A percentile compares a stretch with the other conserved stretches of the same genome.
phyloP scores from a whole-genome alignment of 2,888 invertebrate species.

The Gryllus longicercus region DNA sequence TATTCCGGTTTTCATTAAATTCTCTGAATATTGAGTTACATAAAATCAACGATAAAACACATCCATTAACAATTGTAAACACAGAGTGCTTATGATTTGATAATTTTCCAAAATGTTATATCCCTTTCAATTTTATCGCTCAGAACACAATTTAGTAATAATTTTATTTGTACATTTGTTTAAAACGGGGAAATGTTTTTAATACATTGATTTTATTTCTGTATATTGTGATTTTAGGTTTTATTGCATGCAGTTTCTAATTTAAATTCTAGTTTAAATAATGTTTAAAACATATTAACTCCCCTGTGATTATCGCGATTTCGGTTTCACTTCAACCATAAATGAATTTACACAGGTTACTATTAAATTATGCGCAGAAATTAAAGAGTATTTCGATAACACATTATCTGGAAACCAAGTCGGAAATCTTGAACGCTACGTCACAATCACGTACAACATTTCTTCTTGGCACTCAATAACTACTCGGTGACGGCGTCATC shows the following conservation, averaged over 20 bases:
- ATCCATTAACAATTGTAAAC: not conserved
- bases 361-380: not conserved
- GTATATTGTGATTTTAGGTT: not conserved
- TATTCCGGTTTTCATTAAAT: not conserved
- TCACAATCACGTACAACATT: not conserved
- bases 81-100: not conserved
- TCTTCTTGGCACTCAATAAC: not conserved
- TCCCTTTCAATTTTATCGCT: not conserved
- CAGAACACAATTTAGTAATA: slow-evolving; percentile 7
- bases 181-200: slow-evolving; percentile 1
- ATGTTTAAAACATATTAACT: slow-evolving; percentile 17
- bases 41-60: not conserved
- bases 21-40: slow-evolving; percentile 17
- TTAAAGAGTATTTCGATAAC: slow-evolving; percentile 1
- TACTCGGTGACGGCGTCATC: not conserved
- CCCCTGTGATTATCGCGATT: not conserved
- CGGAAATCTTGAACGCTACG: not conserved
- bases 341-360: not conserved
- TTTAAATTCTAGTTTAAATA: not conserved
- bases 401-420: not conserved
- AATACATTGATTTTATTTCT: not conserved
- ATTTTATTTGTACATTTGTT: slow-evolving; percentile 17
- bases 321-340: not conserved
- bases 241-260: not conserved
- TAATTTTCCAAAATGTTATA: not conserved